Evolutionary conservation across 2,797 vertebrate genomes (phyloP), one percentile per base, ranked within the genome.

Genomic region (Chloroceryle inda): DNA sequence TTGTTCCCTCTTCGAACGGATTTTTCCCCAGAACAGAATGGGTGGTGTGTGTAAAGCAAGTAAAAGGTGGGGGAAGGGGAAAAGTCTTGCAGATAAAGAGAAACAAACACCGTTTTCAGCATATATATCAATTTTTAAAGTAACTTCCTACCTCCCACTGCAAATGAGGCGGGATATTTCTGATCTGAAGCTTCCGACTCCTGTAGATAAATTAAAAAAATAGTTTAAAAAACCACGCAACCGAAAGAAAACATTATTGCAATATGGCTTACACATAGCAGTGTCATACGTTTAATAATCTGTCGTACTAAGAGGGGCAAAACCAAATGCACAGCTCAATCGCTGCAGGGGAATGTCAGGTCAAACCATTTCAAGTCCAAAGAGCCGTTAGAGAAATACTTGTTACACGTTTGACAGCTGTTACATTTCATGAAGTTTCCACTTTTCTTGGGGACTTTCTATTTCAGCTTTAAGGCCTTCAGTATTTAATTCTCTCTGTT

Each of bases 151-250:
- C 99, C 99, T 99, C 99, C 99, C 99, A 99, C 97, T 99, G 99
- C 98, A 99, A 99, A 97, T 99, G 99, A 98, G 99, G 99, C 66
- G 99, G 99, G 97, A 99, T 99, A 97, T 99, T 99, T 98, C 99
- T 98, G 98, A 99, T 99, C 98, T 99, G 99, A 97, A 99, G 98
- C 96, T 99, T 99, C 97, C 99, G 99, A 98, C 99, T 99, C 98
- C 99, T 99, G 98, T 50, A 95, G 72, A 96, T 27, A 94, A 97
- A 97, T 72, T 91, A 89, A 91, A 96, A 66, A 96, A 96, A 92
- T 62, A 79, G 74, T 90, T 80, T 66, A 44, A 2, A 91, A 85
- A 75, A 38, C 9, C 22, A 33, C 24, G 20, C 26, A 66, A 9
- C 2, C 18, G 23, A 75, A 49, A 89, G 63, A 87, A 94, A 92